Conservation (phyloP, 2,888 invertebrate species). For the Plutella xylostella region DNA sequence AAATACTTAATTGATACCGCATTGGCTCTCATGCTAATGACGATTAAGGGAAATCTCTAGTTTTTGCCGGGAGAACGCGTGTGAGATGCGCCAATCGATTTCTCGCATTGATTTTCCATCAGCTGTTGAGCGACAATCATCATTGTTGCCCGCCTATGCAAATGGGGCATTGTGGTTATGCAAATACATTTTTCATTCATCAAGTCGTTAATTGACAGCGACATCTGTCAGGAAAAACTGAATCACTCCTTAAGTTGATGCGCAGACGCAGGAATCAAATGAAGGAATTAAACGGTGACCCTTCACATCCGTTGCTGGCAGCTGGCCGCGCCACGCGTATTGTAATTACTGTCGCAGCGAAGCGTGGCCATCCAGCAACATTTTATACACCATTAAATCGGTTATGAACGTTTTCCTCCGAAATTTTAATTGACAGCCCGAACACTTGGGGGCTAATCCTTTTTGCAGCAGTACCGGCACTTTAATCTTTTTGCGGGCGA, state of each 20-base stretch:
- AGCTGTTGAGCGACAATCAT: conserved; percentile 51
- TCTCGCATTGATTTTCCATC: conserved; percentile 57
- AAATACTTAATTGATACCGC: neutral
- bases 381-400: conserved; percentile 19
- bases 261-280: conserved; percentile 36
- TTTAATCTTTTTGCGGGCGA: conserved; percentile 6
- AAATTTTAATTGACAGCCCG: conserved; percentile 10
- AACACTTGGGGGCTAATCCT: conserved; percentile 7
- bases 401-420: conserved; percentile 11
- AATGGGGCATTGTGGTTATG: conserved; percentile 56
- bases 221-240: conserved; percentile 65
- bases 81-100: conserved; percentile 45
- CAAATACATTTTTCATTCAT: conserved; percentile 63
- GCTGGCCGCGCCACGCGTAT: conserved; percentile 39
- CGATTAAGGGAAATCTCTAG: conserved; percentile 10
- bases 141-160: conserved; percentile 58
- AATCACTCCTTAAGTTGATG: conserved; percentile 51
- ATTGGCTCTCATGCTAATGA: conserved; percentile 1
- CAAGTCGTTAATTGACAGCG: conserved; percentile 47
- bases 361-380: conserved; percentile 22
- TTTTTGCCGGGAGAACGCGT: conserved; percentile 20
- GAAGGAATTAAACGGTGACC: conserved; percentile 54
- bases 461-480: conserved; percentile 5
- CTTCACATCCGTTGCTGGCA: conserved; percentile 56
- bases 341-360: conserved; percentile 39